These are phyloP conservation scores for Cloeon dipterum DNA, from an alignment of 2,888 invertebrate species.

Conservation along the genomic window DNA sequence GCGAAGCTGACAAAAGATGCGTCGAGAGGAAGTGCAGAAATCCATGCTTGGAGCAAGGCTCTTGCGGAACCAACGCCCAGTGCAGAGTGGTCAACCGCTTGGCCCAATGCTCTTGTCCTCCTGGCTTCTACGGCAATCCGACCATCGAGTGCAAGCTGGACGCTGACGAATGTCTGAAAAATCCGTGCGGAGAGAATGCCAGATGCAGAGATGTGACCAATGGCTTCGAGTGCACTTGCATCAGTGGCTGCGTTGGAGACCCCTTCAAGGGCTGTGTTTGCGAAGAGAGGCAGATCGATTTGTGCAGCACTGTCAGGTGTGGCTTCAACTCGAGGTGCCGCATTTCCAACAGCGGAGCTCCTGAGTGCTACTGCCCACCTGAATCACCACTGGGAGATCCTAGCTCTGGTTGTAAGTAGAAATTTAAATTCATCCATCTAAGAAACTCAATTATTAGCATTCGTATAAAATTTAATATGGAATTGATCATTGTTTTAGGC, in stretches of 20 bases:
- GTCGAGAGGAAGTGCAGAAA: constrained; percentile 49
- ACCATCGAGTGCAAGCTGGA: constrained; percentile 35
- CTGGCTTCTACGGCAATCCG: constrained; percentile 48
- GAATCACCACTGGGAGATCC: constrained; percentile 68
- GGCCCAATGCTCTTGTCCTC: constrained; percentile 56
- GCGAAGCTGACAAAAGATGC: constrained; percentile 54
- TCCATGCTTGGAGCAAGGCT: constrained; percentile 49
- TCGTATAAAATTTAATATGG: constrained; percentile 5
- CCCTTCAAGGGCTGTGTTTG: constrained; percentile 60
- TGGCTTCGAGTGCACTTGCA: constrained; percentile 62
- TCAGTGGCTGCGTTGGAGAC: constrained; percentile 58
- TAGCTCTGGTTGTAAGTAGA: constrained; percentile 55
- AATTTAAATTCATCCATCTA: background rate
- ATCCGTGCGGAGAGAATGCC: constrained; percentile 67
- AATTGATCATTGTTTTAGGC: constrained; percentile 19
- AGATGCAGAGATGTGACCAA: constrained; percentile 51
- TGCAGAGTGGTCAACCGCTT: constrained; percentile 53
- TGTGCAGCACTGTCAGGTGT: constrained; percentile 58
- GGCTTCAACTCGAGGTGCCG: constrained; percentile 65
- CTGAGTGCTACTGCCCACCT: constrained; percentile 66
- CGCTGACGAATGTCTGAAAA: constrained; percentile 31
- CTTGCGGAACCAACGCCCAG: constrained; percentile 66
- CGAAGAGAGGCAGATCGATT: constrained; percentile 32
- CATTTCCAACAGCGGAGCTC: constrained; percentile 33
- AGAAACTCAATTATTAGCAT: too few species aligned